Evolutionary conservation across 2,888 invertebrate genomes (phyloP), one percentile per base, ranked within the genome.

Genomic region (Caenorhabditis sp.): DNA sequence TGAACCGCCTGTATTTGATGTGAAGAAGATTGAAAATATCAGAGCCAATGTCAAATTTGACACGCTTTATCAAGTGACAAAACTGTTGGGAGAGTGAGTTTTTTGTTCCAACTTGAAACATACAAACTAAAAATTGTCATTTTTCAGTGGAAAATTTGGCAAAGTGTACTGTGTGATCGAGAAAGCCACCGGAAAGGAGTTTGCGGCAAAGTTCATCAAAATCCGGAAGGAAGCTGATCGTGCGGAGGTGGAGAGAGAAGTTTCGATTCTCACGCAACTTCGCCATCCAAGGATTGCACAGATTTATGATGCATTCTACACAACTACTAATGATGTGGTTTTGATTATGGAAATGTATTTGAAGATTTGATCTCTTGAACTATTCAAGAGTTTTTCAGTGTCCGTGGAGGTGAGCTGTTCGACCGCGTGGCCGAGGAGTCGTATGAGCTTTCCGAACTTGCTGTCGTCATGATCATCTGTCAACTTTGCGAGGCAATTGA

Each of bases 391-490:
- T 47, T 15, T 81, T 94, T 58, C 94, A 99, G 99, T 91, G 97
- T 99, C 89, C 95, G 96, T 91, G 99, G 99, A 9, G 99, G 99
- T 1, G 99, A 99, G 93, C 93, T 99, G 53, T 99, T 99, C 92
- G 99, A 99, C 93, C 94, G 99, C 68, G 98, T 99, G 26, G 98
- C 99, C 83, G 97, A 97, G 91, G 99, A 99, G 91, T 97, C 97
- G 93, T 99, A 98, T 92, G 95, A 98, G 72, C 94, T 99, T 85
- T 98, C 98, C 0, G 99, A 99, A 93, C 95, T 85, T 84, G 96
- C 97, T 8, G 98, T 98, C 92, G 95, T 97, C 0, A 95, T 97
- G 80, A 98, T 99, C 92, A 96, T 98, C 94, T 94, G 97, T 47
- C 99, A 99, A 93, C 58, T 89, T 26, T 98, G 98, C 92, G 98